phyloP scores from a whole-genome alignment of 2,888 invertebrate species.

The Campopleginae sp. region DNA sequence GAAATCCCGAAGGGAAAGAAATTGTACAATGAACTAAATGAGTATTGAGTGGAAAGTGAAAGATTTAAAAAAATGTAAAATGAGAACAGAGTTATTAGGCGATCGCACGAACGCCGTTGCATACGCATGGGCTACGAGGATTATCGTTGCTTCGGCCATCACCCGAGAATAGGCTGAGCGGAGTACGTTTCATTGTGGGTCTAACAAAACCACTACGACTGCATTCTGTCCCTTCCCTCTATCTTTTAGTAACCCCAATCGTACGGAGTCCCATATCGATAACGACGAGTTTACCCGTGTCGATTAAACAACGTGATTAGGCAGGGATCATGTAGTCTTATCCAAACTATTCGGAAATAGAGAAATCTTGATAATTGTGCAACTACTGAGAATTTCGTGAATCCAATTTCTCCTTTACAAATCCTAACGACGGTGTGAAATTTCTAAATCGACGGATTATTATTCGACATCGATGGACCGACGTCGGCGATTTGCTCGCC shows the following conservation, averaged over 20 bases:
- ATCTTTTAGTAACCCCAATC: conserved; percentile 10
- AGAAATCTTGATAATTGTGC: conserved; percentile 44
- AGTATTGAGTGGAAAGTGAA: background rate
- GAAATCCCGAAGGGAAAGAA: background rate
- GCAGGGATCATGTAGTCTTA: conserved; percentile 59
- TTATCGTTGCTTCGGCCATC: conserved; percentile 59
- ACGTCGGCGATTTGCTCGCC: background rate
- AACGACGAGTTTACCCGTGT: conserved; percentile 59
- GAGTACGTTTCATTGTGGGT: conserved; percentile 55
- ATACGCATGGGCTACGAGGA: conserved; percentile 60
- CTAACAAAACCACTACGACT: conserved; percentile 36
- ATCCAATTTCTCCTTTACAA: conserved; percentile 17
- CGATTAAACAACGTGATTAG: conserved; percentile 63
- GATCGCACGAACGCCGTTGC: conserved; percentile 29
- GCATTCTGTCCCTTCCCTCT: background rate
- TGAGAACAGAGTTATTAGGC: conserved; percentile 14
- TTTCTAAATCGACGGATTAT: background rate
- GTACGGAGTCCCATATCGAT: conserved; percentile 48
- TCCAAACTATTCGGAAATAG: conserved; percentile 46
- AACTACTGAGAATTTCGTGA: conserved; percentile 24
- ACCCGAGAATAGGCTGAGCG: conserved; percentile 49
- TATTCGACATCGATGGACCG: background rate
- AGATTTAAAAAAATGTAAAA: background rate
- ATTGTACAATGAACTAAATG: background rate
- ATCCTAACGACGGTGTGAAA: background rate